Evolutionary conservation across 2,888 invertebrate species (phyloP).

Genomic region (Dascillus cervinus): DNA sequence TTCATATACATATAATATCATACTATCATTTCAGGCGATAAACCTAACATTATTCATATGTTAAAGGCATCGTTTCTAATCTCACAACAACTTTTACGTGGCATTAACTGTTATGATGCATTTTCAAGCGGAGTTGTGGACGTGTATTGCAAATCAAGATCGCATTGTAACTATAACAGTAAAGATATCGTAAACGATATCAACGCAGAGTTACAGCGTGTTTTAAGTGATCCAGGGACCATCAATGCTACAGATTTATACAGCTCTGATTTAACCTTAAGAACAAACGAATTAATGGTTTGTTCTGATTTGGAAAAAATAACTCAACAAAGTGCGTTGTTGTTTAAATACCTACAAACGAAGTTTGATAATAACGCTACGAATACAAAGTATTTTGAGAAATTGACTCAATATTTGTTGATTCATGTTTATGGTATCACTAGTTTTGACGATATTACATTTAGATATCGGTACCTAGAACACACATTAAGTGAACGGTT

Average conservation of each 20-base stretch:
- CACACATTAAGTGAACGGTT: not conserved
- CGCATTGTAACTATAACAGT: slow-evolving; percentile 30
- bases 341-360: no score
- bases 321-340: slow-evolving; percentile 51
- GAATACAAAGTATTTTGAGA: no score
- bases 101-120: slow-evolving; percentile 49
- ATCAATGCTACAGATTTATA: slow-evolving; percentile 10
- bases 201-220: slow-evolving; percentile 39
- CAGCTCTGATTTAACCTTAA: slow-evolving; percentile 35
- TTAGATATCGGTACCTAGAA: slow-evolving; percentile 28
- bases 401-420: slow-evolving; percentile 28
- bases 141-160: slow-evolving; percentile 48
- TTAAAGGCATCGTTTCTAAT: slow-evolving; percentile 57
- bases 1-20: no score
- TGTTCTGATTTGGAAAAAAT: slow-evolving; percentile 47
- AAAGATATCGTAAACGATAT: slow-evolving; percentile 45
- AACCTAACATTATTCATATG: slow-evolving; percentile 56
- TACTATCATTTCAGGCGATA: slow-evolving; percentile 47
- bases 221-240: not conserved
- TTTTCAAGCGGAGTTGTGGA: slow-evolving; percentile 53
- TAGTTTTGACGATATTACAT: slow-evolving; percentile 32
- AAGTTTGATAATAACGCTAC: no score
- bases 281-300: slow-evolving; percentile 42
- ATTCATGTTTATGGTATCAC: slow-evolving; percentile 41
- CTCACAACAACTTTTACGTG: slow-evolving; percentile 56